phyloP scores from a whole-genome alignment of 2,888 invertebrate species.

The Julus scanicus region DNA sequence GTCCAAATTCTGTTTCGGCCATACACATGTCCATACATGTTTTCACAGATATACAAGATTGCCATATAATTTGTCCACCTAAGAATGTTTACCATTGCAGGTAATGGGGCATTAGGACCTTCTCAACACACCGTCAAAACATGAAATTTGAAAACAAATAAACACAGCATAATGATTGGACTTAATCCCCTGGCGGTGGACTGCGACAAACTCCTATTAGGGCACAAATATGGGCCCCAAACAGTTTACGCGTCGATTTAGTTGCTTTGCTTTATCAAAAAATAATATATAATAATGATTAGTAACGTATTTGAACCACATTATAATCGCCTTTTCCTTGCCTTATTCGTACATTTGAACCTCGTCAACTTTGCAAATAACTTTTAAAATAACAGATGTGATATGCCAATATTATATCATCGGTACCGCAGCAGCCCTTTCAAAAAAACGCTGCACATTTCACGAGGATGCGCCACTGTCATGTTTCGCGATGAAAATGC shows the following conservation, averaged over 20 bases:
- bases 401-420: conserved; percentile 16
- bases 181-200: not conserved
- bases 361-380: not conserved
- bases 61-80: too few species aligned
- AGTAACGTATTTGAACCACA: not conserved
- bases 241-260: not conserved
- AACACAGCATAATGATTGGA: not conserved
- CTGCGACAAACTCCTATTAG: not conserved
- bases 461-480: not conserved
- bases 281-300: conserved; percentile 21
- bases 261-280: not conserved
- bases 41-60: too few species aligned
- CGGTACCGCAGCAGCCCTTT: not conserved
- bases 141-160: not conserved
- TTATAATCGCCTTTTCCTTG: not conserved
- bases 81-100: not conserved
- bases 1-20: too few species aligned
- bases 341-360: not conserved
- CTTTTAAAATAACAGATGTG: not conserved
- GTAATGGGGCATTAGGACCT: not conserved
- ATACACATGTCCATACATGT: too few species aligned
- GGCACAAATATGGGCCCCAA: not conserved
- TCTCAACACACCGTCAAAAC: not conserved
- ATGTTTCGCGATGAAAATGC: not conserved
- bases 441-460: not conserved